Evolutionary conservation across 92 coral and sea anemone genomes (phyloP), one percentile per base, ranked within the genome.

Genomic region (Pocillopora meandrina): DNA sequence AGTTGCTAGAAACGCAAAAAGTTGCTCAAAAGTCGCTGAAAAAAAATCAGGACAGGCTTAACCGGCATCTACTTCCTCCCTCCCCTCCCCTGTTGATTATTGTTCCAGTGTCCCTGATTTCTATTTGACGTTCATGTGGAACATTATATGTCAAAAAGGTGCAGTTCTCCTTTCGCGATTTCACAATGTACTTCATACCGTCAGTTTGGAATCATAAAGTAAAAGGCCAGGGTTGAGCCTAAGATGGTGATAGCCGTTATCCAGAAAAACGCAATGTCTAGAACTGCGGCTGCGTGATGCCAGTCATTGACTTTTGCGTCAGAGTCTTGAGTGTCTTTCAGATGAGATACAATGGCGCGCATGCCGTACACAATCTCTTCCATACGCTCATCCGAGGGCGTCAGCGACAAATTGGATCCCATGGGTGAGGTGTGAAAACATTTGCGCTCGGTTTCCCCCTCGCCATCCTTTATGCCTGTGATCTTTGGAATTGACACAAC

Each of bases 271-370:
- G 93, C 85, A 21, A 90, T 90, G 84, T 97, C 99, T 76, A 97
- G 86, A 16, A 97, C 99, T 68, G 95, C 90, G 69, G 99, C 98
- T 69, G 98, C 97, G 75, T 87, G 95, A 64, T 96, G 95, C 99
- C 99, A 97, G 58, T 97, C 98, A 26, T 91, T 97, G 57, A 92
- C 89, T 65, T 87, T 92, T 14, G 76, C 91, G 47, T 97, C 99
- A 0, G 96, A 84, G 16, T 89, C 90, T 83, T 95, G 94, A 55
- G 74, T 83, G 65, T 95, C 96, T 69, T 97, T 95, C 79, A 97
- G 77, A 85, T 97, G 96, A 71, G 95, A 97, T 55, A 95, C 86
- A 12, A 97, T 91, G 49, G 93, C 83, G 56, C 94, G 93, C 84
- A 90, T 90, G 56, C 93, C 95, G 61, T 74, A 86, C n/a, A 87